phyloP scores from a whole-genome alignment of 2,888 invertebrate species.

The Lepidonotus clava region DNA sequence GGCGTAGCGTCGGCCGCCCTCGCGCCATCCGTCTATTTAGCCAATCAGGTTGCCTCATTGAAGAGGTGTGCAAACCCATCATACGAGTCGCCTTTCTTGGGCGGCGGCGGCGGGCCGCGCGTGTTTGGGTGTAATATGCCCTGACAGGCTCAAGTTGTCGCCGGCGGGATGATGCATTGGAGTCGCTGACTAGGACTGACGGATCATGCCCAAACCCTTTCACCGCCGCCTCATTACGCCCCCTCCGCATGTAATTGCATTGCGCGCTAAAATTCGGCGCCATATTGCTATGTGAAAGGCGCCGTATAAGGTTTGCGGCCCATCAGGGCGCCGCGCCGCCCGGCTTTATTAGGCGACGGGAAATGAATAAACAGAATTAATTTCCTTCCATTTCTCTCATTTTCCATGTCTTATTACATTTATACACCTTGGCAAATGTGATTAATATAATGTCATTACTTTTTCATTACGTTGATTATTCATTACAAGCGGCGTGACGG shows the following conservation, averaged over 20 bases:
- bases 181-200: neutral
- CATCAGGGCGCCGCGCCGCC: neutral
- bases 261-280: neutral
- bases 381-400: constrained; percentile 49
- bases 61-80: neutral
- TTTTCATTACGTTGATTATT: constrained; percentile 55
- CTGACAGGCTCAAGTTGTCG: constrained; percentile 13
- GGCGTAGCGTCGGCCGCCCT: neutral
- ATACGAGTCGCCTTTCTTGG: neutral
- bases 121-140: neutral
- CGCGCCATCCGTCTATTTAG: neutral
- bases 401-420: constrained; percentile 57
- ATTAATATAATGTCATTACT: constrained; percentile 49
- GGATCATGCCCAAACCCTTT: constrained; percentile 30
- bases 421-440: constrained; percentile 52
- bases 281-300: neutral
- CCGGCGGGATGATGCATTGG: neutral
- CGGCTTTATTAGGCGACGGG: constrained; percentile 33
- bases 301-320: neutral
- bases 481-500: constrained; percentile 15
- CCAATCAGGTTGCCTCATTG: neutral
- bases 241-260: constrained; percentile 20
- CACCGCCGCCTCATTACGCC: constrained; percentile 18
- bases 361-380: constrained; percentile 58
- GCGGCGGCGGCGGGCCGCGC: neutral